Evolutionary conservation across 2,797 vertebrate genomes (phyloP).

Genomic region (Mastacembelus armatus): DNA sequence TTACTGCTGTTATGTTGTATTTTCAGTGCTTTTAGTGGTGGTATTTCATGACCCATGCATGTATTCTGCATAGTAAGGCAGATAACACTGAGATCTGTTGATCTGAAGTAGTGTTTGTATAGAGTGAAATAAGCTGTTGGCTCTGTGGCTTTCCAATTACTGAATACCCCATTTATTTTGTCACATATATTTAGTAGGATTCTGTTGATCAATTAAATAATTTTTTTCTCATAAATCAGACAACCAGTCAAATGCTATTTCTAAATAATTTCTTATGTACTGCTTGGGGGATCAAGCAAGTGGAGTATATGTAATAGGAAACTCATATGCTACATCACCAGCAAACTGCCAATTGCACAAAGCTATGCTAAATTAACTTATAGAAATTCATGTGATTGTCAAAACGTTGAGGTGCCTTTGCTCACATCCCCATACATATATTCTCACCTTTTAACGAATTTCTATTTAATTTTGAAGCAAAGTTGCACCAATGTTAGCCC

Average conservation of each 20-base stretch:
- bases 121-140: constrained; percentile 32
- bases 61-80: constrained; percentile 32
- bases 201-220: constrained; percentile 17
- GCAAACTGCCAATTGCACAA: constrained; percentile 61
- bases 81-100: constrained; percentile 28
- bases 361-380: constrained; percentile 57
- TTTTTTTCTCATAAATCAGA: constrained; percentile 19
- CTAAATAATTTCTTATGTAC: constrained; percentile 19
- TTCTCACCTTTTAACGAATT: constrained; percentile 41
- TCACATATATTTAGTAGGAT: constrained; percentile 17
- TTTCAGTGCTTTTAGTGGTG: constrained; percentile 41
- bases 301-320: constrained; percentile 36
- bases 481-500: constrained; percentile 56
- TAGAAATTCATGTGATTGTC: constrained; percentile 74
- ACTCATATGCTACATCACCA: constrained; percentile 44
- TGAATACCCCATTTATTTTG: constrained; percentile 19
- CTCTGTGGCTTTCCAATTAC: constrained; percentile 31
- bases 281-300: constrained; percentile 15
- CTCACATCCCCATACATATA: constrained; percentile 39
- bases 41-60: constrained; percentile 14
- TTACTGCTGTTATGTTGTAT: constrained; percentile 30
- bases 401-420: constrained; percentile 63
- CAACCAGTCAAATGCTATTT: constrained; percentile 22
- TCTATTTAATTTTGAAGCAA: constrained; percentile 51
- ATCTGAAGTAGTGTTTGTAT: constrained; percentile 30